Conservation (phyloP, 2,888 invertebrate species). For the Dichetophora obliterata region DNA sequence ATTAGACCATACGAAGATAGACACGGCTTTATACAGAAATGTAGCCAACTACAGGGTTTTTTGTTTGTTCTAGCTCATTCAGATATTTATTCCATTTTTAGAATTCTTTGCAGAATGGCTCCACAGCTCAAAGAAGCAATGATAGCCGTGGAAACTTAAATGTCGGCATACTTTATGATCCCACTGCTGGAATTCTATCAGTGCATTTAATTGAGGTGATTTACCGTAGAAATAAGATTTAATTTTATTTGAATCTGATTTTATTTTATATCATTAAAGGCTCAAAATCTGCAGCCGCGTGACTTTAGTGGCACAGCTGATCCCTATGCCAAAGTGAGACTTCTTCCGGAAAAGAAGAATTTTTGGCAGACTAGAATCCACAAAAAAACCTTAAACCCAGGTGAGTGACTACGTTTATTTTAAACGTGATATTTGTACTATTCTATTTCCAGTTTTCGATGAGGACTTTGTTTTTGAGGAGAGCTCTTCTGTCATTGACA, state of each 20-base stretch:
- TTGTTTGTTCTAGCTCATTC: not conserved
- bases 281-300: slow-evolving; percentile 73
- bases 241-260: slow-evolving; percentile 6
- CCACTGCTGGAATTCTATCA: slow-evolving; percentile 75
- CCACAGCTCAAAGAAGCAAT: slow-evolving; percentile 62
- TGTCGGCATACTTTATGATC: slow-evolving; percentile 75
- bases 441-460: slow-evolving; percentile 71
- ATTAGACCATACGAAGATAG: slow-evolving; percentile 76
- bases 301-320: slow-evolving; percentile 76
- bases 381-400: slow-evolving; percentile 76
- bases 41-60: slow-evolving; percentile 57
- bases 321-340: slow-evolving; percentile 77
- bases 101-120: slow-evolving; percentile 66
- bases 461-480: slow-evolving; percentile 80
- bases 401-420: slow-evolving; percentile 60
- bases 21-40: slow-evolving; percentile 73
- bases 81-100: slow-evolving; percentile 37
- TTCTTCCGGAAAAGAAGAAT: slow-evolving; percentile 75
- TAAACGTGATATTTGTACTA: not conserved
- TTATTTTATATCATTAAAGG: slow-evolving; percentile 60
- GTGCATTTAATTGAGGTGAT: slow-evolving; percentile 76
- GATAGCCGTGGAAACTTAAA: slow-evolving; percentile 76
- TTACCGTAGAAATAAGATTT: not conserved
- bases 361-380: slow-evolving; percentile 77
- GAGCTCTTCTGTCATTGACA: slow-evolving; percentile 70